Evolutionary conservation across 2,888 invertebrate genomes (phyloP).

Genomic region (Hipparchia sbordonii): DNA sequence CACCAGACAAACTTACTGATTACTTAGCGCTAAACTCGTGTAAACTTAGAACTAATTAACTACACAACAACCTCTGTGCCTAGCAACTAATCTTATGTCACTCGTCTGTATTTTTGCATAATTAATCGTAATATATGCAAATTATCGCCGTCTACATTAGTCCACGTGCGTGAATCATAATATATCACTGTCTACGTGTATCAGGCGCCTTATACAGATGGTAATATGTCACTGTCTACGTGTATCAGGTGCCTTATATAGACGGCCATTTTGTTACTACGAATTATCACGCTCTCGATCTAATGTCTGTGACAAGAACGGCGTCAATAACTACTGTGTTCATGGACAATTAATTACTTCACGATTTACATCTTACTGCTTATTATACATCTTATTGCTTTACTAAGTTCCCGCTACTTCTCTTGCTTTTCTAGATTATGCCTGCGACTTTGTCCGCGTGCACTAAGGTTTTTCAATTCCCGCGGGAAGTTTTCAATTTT

Average conservation of each 20-base stretch:
- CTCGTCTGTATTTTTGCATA: constrained; percentile 1
- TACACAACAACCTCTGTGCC: background rate
- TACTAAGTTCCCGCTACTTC: no score
- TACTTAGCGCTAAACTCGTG: no score
- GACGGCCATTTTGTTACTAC: constrained; percentile 43
- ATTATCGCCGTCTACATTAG: constrained; percentile 6
- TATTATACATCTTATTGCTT: background rate
- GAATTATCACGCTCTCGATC: constrained; percentile 44
- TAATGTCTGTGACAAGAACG: constrained; percentile 5
- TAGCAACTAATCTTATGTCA: background rate
- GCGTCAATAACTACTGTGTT: constrained; percentile 18
- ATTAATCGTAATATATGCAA: constrained; percentile 16
- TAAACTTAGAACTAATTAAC: no score
- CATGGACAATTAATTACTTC: constrained; percentile 17
- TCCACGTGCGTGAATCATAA: constrained; percentile 5
- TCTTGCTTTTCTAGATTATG: no score
- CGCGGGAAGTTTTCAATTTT: no score
- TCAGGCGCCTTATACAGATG: background rate
- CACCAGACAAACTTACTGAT: no score
- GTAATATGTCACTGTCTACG: background rate
- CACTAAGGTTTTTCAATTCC: no score
- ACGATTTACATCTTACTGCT: constrained; percentile 7
- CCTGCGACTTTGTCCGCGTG: background rate
- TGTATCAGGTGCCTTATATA: background rate
- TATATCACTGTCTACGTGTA: constrained; percentile 10